Percentiles rank a stretch among this genome's conserved stretches.
Conservation (phyloP, 2,113 vertebrate species). For the Eulemur macaco region DNA sequence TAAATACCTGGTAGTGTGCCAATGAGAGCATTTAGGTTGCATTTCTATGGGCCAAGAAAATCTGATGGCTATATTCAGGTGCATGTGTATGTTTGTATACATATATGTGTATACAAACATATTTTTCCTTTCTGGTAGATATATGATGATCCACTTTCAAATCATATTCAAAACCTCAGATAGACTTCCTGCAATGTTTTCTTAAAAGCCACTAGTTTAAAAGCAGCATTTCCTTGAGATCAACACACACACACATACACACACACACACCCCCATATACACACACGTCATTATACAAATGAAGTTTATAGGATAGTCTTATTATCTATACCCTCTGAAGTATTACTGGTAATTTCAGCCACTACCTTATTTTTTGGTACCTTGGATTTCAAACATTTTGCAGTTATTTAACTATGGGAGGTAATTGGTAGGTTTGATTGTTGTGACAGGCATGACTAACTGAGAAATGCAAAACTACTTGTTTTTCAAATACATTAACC, state of each 20-base stretch:
- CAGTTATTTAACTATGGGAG: constrained; percentile 3
- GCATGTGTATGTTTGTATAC: neutral
- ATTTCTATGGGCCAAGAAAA: neutral
- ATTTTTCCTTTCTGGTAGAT: neutral
- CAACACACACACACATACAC: neutral
- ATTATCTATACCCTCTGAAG: neutral
- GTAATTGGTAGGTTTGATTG: constrained; percentile 52
- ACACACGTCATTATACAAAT: neutral
- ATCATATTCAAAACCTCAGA: neutral
- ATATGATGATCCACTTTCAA: neutral
- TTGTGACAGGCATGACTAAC: neutral
- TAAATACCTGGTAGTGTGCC: neutral
- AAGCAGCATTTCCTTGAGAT: neutral
- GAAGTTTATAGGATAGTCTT: neutral
- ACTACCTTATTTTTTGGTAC: constrained; percentile 22
- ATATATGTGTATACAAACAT: neutral
- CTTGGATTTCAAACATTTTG: constrained; percentile 45
- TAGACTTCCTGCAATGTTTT: neutral
- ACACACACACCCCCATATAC: neutral
- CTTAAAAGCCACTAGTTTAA: neutral
- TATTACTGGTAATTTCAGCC: constrained; percentile 18
- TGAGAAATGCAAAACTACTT: constrained; percentile 12
- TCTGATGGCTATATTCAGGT: neutral
- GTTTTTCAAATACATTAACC: constrained; percentile 33
- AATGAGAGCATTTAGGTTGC: neutral